phyloP scores from a whole-genome alignment of 2,888 invertebrate species.

The Mythimna ferrago region DNA sequence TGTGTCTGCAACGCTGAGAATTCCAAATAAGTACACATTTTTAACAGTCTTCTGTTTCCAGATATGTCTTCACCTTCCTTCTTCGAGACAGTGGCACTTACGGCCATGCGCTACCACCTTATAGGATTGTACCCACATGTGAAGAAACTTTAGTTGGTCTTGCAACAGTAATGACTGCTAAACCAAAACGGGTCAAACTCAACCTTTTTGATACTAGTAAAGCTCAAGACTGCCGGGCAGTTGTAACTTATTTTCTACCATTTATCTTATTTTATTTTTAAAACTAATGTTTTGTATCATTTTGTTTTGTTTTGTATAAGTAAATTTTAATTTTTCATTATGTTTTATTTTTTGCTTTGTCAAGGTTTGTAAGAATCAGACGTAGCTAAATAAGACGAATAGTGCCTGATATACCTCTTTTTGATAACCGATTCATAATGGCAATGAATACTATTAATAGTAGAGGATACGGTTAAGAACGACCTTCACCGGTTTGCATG shows the following conservation, averaged over 20 bases:
- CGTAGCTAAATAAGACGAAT: too few relatives aligned
- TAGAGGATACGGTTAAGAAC: too few relatives aligned
- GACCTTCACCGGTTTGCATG: too few relatives aligned
- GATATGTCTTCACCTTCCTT: constrained; percentile 78
- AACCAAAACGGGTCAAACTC: constrained; percentile 66
- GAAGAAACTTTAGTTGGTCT: constrained; percentile 91
- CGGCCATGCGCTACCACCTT: constrained; percentile 93
- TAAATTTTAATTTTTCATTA: not conserved
- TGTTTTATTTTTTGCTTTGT: not conserved
- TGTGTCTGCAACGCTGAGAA: too few relatives aligned
- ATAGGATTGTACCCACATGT: constrained; percentile 91
- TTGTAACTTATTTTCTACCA: constrained; percentile 27
- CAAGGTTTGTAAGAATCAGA: too few relatives aligned
- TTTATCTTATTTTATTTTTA: constrained; percentile 34
- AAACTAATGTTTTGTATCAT: constrained; percentile 33
- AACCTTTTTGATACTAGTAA: constrained; percentile 56
- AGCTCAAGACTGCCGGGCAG: constrained; percentile 1
- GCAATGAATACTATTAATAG: too few relatives aligned
- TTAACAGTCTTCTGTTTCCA: constrained; percentile 55
- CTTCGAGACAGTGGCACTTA: constrained; percentile 92
- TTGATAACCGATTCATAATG: too few relatives aligned
- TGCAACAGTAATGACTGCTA: constrained; percentile 83
- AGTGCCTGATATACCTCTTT: too few relatives aligned
- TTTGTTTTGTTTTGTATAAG: not conserved
- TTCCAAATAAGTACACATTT: not conserved